phyloP scores from a whole-genome alignment of 2,888 invertebrate species.

The Amphipyra tragopoginis region DNA sequence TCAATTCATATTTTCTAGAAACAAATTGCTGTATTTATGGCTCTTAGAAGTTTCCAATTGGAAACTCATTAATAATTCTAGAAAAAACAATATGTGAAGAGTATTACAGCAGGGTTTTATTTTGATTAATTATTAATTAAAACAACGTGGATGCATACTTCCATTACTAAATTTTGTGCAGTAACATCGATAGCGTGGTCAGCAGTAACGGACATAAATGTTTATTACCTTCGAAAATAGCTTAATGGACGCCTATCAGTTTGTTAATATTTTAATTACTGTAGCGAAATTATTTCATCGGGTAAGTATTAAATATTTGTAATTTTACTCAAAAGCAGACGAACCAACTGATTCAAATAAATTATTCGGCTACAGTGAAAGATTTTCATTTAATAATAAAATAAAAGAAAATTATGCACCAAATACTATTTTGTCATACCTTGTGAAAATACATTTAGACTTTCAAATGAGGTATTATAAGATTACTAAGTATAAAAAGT shows the following conservation, averaged over 20 bases:
- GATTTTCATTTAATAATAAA: no score
- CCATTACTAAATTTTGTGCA: not conserved
- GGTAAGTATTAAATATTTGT: slow-evolving; percentile 1
- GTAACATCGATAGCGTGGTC: not conserved
- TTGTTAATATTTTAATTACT: slow-evolving; percentile 29
- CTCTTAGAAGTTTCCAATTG: slow-evolving; percentile 62
- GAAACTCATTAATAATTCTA: slow-evolving; percentile 53
- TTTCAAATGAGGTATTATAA: no score
- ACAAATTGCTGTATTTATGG: slow-evolving; percentile 78
- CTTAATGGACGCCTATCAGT: slow-evolving; percentile 19
- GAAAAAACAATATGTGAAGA: slow-evolving; percentile 10
- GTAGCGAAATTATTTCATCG: slow-evolving; percentile 10
- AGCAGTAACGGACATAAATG: slow-evolving; percentile 8
- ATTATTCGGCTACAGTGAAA: not conserved
- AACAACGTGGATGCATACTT: not conserved
- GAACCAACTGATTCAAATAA: not conserved
- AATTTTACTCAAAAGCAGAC: not conserved
- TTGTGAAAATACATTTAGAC: no score
- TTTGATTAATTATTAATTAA: slow-evolving; percentile 13
- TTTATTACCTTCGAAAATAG: slow-evolving; percentile 1
- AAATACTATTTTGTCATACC: no score
- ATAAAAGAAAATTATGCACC: no score
- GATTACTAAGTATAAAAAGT: no score
- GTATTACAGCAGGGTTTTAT: not conserved
- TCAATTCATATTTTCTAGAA: slow-evolving; percentile 77